Base-by-base conservation (phyloP, 1,140 invertebrate species). In the Macrobrachium nipponense region DNA sequence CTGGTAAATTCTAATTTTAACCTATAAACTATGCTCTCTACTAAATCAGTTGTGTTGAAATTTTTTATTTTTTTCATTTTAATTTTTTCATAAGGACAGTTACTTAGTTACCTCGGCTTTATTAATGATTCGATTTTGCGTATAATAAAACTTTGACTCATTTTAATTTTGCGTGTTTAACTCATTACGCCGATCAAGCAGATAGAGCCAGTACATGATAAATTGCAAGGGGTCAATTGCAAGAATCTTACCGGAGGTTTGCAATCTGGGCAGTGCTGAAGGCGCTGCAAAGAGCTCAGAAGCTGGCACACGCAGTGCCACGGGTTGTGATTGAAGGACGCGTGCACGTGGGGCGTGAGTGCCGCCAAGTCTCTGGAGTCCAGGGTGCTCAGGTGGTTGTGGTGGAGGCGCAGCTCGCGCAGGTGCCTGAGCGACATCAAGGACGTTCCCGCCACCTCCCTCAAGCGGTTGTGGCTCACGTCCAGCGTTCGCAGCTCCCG, bases 261-360 rank as follows among this genome's bases (percentile, higher is more conserved):
- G 44, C 82, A 83, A 0, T n/a, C 44, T 18, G 82, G 44, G 62
- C 82, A 83, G 14, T 70, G 14, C 44, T 83, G 82, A 12, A 83
- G 73, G 8, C 23, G 72, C 3, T 17, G 36, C 51, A 83, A 61
- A 43, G 60, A 18, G 2, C 59, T 59, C 8, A 83, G n/a, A 11
- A 83, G 73, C 4, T 43, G 23, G 44, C 82, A 83, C 11, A 43
- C 43, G 11, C 82, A 83, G 60, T 18, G 60, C 82, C 82, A 83
- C 3, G 82, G 82, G 73, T 83, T 83, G 73, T 83, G 51, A n/a
- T 83, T 73, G 11, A 83, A n/a, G 15, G 43, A 64, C 27, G 60
- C 82, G 82, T 77, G 72, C 5, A 59, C 17, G 18, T 18, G 64
- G 6, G 18, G 17, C 59, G 70, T 23, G 27, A 83, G 73, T 12